Conservation (phyloP, 1,140 invertebrate genomes). For the Glossosoma conforme region DNA sequence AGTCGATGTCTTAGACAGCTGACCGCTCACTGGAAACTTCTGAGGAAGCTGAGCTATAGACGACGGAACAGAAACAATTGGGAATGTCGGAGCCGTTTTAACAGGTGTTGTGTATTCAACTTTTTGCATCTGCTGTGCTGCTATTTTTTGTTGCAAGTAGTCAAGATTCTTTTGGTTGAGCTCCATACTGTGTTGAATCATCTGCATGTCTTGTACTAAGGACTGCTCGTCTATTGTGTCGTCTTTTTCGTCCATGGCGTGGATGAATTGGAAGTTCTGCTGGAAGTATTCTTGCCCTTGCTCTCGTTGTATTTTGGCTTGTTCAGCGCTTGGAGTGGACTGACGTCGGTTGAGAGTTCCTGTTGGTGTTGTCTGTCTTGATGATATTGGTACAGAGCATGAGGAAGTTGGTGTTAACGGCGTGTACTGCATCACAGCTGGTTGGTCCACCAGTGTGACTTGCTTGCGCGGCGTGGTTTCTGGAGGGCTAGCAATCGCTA, state of each 20-base stretch:
- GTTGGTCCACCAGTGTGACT: constrained; percentile 27
- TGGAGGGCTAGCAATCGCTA: constrained; percentile 33
- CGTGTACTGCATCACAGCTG: constrained; percentile 15
- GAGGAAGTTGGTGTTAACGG: constrained; percentile 12
- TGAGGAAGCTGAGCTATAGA: constrained; percentile 23
- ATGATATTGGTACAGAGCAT: constrained; percentile 7
- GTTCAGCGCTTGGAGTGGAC: constrained; percentile 26
- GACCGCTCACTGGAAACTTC: constrained; percentile 37
- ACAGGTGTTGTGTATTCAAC: constrained; percentile 37
- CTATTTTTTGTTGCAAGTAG: constrained; percentile 50
- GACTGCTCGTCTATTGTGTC: constrained; percentile 45
- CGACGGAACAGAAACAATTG: constrained; percentile 1
- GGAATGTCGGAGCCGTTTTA: background rate
- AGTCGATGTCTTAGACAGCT: constrained; percentile 48
- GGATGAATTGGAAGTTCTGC: constrained; percentile 51
- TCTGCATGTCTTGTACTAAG: constrained; percentile 41
- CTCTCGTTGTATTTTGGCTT: constrained; percentile 23
- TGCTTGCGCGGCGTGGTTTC: constrained; percentile 30
- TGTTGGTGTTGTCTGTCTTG: constrained; percentile 15
- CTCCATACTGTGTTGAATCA: constrained; percentile 49
- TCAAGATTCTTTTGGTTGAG: constrained; percentile 48
- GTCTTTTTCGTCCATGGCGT: constrained; percentile 49
- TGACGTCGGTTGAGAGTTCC: constrained; percentile 19
- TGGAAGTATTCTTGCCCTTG: constrained; percentile 51
- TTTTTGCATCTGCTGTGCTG: constrained; percentile 45